Conservation (phyloP, 2,888 invertebrate species). For the Congeria kusceri region DNA sequence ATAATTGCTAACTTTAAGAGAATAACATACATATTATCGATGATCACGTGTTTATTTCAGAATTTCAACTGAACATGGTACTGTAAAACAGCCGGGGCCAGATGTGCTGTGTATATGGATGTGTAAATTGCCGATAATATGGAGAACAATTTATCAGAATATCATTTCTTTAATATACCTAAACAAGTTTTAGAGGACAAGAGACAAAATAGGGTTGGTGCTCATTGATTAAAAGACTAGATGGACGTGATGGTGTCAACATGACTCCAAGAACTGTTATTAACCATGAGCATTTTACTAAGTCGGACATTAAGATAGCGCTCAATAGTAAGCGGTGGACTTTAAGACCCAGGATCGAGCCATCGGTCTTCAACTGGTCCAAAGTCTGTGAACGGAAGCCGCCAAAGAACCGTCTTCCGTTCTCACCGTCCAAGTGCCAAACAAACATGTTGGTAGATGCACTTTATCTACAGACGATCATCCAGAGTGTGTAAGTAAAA, state of each 20-base stretch:
- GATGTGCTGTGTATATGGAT: neutral
- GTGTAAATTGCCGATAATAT: neutral
- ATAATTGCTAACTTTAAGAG: no score
- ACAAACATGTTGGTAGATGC: no score
- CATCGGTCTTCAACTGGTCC: conserved; percentile 15
- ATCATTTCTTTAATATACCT: neutral
- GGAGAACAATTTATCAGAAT: neutral
- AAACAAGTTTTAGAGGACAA: neutral
- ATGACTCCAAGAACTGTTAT: conserved; percentile 16
- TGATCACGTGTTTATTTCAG: no score
- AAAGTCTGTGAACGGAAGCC: neutral
- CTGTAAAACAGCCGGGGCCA: no score
- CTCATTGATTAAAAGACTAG: conserved; percentile 22
- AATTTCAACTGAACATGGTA: no score
- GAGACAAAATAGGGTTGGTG: conserved; percentile 15
- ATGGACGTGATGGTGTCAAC: conserved; percentile 15
- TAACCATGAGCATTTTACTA: conserved; percentile 18
- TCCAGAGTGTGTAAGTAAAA: no score
- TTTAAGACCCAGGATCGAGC: conserved; percentile 7
- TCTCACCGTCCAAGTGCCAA: neutral
- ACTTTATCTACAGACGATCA: neutral
- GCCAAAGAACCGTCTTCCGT: neutral
- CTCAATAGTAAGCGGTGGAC: conserved; percentile 4
- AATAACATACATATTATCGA: no score
- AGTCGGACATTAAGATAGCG: conserved; percentile 4